phyloP scores from a whole-genome alignment of 2,888 invertebrate genomes.

The Nezara viridula region DNA sequence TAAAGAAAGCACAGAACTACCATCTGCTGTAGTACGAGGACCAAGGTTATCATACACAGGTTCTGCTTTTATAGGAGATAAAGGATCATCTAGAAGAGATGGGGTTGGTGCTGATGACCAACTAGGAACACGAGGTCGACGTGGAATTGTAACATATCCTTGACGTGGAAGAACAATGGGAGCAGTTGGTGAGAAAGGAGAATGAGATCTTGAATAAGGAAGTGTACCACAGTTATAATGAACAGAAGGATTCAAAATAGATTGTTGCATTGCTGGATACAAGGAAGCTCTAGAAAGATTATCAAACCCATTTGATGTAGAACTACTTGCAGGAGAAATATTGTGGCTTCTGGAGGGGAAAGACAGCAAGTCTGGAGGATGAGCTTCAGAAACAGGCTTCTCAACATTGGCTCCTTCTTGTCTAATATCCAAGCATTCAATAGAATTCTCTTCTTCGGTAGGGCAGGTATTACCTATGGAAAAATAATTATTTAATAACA shows the following conservation, averaged over 20 bases:
- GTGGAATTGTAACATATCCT: slow-evolving; percentile 89
- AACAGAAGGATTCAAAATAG: slow-evolving; percentile 72
- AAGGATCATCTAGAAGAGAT: slow-evolving; percentile 66
- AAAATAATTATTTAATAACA: slow-evolving; percentile 54
- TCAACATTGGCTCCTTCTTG: slow-evolving; percentile 59
- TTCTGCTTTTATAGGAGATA: slow-evolving; percentile 71
- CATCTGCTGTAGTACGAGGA: slow-evolving; percentile 86
- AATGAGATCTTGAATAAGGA: slow-evolving; percentile 83
- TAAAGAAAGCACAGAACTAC: slow-evolving; percentile 84
- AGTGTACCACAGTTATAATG: slow-evolving; percentile 80
- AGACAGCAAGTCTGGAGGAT: slow-evolving; percentile 86
- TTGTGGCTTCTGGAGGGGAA: slow-evolving; percentile 81
- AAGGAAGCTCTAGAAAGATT: slow-evolving; percentile 71
- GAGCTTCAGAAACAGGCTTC: slow-evolving; percentile 66
- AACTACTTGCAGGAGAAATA: slow-evolving; percentile 85
- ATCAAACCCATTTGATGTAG: slow-evolving; percentile 84
- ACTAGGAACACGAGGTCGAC: slow-evolving; percentile 85
- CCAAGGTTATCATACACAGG: slow-evolving; percentile 91
- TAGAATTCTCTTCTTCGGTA: slow-evolving; percentile 68
- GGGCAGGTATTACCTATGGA: slow-evolving; percentile 62
- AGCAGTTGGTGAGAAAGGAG: slow-evolving; percentile 80
- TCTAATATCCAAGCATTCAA: slow-evolving; percentile 73
- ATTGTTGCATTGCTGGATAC: slow-evolving; percentile 69
- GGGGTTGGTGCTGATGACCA: slow-evolving; percentile 79
- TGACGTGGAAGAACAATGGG: slow-evolving; percentile 81